These are phyloP conservation scores for Lymantria monacha DNA, from an alignment of 2,888 invertebrate species.

Conservation along the genomic window DNA sequence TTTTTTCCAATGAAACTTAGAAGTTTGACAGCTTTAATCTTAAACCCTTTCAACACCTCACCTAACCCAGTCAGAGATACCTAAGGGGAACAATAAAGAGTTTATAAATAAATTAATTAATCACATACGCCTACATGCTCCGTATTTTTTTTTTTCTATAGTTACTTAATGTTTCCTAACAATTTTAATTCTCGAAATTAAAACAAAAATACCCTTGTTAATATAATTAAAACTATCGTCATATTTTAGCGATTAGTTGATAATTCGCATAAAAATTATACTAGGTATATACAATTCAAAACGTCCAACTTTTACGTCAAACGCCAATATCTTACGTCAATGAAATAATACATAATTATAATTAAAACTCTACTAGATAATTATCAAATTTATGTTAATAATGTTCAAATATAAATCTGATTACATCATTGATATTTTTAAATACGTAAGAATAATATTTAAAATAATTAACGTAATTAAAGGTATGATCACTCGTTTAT, in stretches of 20 bases:
- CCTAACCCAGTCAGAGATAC: too few species aligned
- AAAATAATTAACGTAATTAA: not conserved
- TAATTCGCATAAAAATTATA: not conserved
- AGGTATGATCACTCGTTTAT: too few species aligned
- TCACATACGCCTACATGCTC: too few species aligned
- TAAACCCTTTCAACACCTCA: too few species aligned
- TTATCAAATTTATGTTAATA: not conserved
- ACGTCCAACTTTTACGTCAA: constrained; percentile 4
- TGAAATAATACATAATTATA: not conserved
- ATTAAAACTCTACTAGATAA: not conserved
- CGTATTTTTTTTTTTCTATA: not conserved
- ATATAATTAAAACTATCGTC: not conserved
- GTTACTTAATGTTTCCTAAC: not conserved
- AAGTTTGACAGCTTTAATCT: too few species aligned
- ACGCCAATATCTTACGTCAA: not conserved
- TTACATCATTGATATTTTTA: not conserved
- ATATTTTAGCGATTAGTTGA: not conserved
- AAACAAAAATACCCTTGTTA: not conserved
- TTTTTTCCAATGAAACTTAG: too few species aligned
- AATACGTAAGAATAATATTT: not conserved
- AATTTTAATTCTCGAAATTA: not conserved
- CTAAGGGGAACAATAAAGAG: too few species aligned
- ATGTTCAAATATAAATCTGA: not conserved
- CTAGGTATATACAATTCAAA: constrained; percentile 4
- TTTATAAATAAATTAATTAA: too few species aligned